Base-by-base conservation (phyloP, 1,140 invertebrate genomes). In the Acromyrmex charruanus region DNA sequence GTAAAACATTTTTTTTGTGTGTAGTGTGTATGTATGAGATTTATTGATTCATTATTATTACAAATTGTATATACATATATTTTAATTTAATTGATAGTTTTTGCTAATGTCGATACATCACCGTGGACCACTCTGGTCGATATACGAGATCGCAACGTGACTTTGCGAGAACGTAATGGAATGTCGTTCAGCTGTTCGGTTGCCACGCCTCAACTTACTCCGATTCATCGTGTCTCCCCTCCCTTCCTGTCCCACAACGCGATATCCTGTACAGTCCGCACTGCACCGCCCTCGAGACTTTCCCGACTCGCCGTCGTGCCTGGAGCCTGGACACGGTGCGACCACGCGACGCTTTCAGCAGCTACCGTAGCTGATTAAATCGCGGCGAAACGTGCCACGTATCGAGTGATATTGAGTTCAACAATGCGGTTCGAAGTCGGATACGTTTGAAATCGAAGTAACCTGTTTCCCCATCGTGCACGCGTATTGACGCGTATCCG, bases 161-260 rank as follows among this genome's bases (percentile, higher is more conserved):
- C 63, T 71, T 28, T 28, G 31, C 28, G 31, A 28, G 79, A 2
- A 12, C 49, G 14, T 16, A 61, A 63, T 16, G 58, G 59, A 65
- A 79, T 79, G 39, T 2, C 75, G 39, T 49, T 21, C 51, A 86
- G 66, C 58, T 88, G 85, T 88, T 88, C 59, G 25, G 49, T 88
- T 90, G 92, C 92, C 92, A 92, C 92, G 92, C 92, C 91, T 92
- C 79, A 89, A 90, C 65, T 89, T 92, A 85, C 85, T 82, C 86
- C 61, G 80, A 81, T 87, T 87, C 77, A 71, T 53, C 74, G 59
- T 58, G 21, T 55, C 65, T 21, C 49, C 35, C 21, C 21, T n/a
- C 51, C 58, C 14, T 6, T 4, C 0, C 16, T 0, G 9, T 44
- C 35, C 12, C n/a, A n/a, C 10, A 86, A 89, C 59, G 58, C 18